phyloP scores from a whole-genome alignment of 2,797 vertebrate genomes.

The Acrossocheilus wenchowensis region DNA sequence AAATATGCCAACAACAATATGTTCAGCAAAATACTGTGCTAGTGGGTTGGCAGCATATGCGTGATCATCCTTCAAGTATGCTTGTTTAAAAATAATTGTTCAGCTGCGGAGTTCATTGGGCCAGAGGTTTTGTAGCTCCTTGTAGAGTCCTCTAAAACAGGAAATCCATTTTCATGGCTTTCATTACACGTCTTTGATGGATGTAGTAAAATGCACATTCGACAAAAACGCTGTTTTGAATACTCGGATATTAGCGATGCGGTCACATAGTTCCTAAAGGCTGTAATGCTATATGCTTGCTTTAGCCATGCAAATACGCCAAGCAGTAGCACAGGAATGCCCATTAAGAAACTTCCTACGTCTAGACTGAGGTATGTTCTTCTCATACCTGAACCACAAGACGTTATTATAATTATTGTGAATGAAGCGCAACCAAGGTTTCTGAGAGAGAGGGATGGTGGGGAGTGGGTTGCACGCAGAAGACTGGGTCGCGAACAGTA shows the following conservation, averaged over 20 bases:
- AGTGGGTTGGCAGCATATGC: not conserved
- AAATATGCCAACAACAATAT: not conserved
- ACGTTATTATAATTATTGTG: slow-evolving; percentile 64
- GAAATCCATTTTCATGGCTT: slow-evolving; percentile 26
- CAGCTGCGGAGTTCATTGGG: not conserved
- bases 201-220: slow-evolving; percentile 33
- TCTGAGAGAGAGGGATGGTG: slow-evolving; percentile 56
- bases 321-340: slow-evolving; percentile 60
- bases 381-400: slow-evolving; percentile 67
- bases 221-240: slow-evolving; percentile 40
- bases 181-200: slow-evolving; percentile 20
- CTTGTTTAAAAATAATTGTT: not conserved
- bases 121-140: slow-evolving; percentile 36
- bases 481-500: slow-evolving; percentile 71
- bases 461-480: slow-evolving; percentile 56
- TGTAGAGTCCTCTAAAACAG: slow-evolving; percentile 29
- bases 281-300: slow-evolving; percentile 46
- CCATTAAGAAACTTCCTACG: slow-evolving; percentile 68
- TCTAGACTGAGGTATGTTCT: slow-evolving; percentile 76
- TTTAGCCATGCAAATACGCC: slow-evolving; percentile 59
- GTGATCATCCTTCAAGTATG: not conserved
- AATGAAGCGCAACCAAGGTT: slow-evolving; percentile 63
- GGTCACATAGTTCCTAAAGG: slow-evolving; percentile 54
- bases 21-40: not conserved
- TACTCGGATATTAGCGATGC: slow-evolving; percentile 34